These are phyloP conservation scores for Cuculus canorus DNA, from an alignment of 2,797 vertebrate species.

Conservation along the genomic window DNA sequence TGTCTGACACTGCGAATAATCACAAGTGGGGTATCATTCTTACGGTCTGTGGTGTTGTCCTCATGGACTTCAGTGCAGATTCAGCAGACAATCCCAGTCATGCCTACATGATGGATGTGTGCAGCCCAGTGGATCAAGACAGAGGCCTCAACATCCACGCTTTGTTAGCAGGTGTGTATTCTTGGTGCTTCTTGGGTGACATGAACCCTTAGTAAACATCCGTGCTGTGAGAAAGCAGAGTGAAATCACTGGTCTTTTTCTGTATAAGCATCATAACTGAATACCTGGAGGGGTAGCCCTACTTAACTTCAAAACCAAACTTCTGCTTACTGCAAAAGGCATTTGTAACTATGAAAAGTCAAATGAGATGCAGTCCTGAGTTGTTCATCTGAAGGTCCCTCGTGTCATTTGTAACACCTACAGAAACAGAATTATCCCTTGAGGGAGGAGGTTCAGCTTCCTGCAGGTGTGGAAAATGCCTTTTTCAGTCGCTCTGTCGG, in stretches of 20 bases:
- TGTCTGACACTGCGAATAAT: slow-evolving; percentile 86
- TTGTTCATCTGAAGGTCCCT: neutral
- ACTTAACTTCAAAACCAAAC: neutral
- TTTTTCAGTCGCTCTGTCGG: neutral
- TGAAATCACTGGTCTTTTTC: neutral
- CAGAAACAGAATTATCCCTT: neutral
- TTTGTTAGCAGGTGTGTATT: slow-evolving; percentile 85
- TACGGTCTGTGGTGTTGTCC: slow-evolving; percentile 93
- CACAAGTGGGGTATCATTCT: slow-evolving; percentile 96
- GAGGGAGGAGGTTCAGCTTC: neutral
- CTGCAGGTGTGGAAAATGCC: neutral
- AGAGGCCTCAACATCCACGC: slow-evolving; percentile 95
- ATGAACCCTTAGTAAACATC: neutral
- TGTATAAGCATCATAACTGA: neutral
- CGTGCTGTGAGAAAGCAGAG: neutral
- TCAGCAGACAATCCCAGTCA: slow-evolving; percentile 97
- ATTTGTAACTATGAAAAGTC: neutral
- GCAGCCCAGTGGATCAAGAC: slow-evolving; percentile 93
- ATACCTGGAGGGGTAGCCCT: neutral
- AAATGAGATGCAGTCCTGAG: neutral
- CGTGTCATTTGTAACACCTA: neutral
- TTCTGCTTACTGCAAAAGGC: neutral
- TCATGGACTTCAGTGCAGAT: slow-evolving; percentile 99
- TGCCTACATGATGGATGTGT: slow-evolving; percentile 99
- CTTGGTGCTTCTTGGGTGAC: neutral